phyloP scores from a whole-genome alignment of 2,888 invertebrate species.

The Trissonchulus sp. region DNA sequence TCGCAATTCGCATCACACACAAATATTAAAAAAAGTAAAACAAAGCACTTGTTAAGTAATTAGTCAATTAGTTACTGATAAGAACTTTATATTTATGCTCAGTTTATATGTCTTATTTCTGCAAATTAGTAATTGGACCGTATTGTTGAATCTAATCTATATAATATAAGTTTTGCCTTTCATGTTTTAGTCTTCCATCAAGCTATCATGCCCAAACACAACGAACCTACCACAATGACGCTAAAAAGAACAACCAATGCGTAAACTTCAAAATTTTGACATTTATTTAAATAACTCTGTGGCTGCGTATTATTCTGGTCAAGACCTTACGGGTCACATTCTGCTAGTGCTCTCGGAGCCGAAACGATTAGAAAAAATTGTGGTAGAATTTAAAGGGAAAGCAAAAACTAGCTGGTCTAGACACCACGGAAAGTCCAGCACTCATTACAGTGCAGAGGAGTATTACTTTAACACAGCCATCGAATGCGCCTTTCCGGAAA shows the following conservation, averaged over 20 bases:
- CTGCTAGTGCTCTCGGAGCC: not conserved
- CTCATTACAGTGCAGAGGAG: slow-evolving; percentile 14
- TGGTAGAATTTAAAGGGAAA: slow-evolving; percentile 17
- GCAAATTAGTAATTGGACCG: too few relatives aligned
- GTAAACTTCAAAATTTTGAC: not conserved
- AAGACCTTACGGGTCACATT: not conserved
- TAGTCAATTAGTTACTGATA: too few relatives aligned
- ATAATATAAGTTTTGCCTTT: too few relatives aligned
- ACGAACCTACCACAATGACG: too few relatives aligned
- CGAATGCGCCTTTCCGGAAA: not conserved
- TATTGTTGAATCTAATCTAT: too few relatives aligned
- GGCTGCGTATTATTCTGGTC: not conserved
- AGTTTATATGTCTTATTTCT: too few relatives aligned
- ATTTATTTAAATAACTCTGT: not conserved
- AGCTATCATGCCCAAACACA: too few relatives aligned
- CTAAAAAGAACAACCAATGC: not conserved
- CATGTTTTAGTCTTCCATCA: too few relatives aligned
- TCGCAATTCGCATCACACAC: too few relatives aligned
- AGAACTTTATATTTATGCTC: too few relatives aligned
- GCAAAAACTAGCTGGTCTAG: slow-evolving; percentile 18
- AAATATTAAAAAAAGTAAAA: too few relatives aligned
- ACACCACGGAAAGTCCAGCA: slow-evolving; percentile 19
- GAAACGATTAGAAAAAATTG: slow-evolving; percentile 5
- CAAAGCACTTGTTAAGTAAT: too few relatives aligned
- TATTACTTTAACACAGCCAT: not conserved